These are phyloP conservation scores for Mesocricetus auratus DNA, from an alignment of 2,113 vertebrate genomes.

Conservation along the genomic window DNA sequence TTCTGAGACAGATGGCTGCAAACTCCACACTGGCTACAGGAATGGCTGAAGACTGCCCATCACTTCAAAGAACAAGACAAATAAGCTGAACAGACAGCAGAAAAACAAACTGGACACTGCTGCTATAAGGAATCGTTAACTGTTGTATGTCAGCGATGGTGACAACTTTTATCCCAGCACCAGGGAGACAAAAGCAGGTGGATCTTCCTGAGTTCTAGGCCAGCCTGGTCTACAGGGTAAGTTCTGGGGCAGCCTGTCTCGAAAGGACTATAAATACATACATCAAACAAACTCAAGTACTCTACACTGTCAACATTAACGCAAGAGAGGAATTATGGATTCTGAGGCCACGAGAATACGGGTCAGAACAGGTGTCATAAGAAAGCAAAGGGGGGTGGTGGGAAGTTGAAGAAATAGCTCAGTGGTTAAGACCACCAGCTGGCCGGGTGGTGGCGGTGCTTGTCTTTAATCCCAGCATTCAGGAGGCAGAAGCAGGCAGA, in stretches of 20 bases:
- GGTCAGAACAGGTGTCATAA: background rate
- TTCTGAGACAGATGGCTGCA: slow-evolving; percentile 97
- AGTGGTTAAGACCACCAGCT: background rate
- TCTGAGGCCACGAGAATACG: background rate
- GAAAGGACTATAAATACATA: background rate
- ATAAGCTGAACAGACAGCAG: background rate
- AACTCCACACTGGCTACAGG: slow-evolving; percentile 99
- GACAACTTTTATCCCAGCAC: background rate
- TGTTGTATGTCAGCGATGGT: background rate
- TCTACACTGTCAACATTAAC: background rate
- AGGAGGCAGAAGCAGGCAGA: no score
- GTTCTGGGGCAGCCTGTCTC: background rate
- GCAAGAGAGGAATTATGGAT: background rate
- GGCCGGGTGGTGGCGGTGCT: no score
- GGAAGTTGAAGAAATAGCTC: background rate
- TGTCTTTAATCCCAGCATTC: no score
- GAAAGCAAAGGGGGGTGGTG: background rate
- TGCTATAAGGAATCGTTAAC: background rate
- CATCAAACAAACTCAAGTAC: background rate
- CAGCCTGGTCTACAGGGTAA: background rate
- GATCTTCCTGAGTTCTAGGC: background rate
- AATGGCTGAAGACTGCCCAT: slow-evolving; percentile 98
- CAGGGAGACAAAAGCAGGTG: background rate
- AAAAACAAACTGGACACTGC: background rate
- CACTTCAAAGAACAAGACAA: slow-evolving; percentile 87